Evolutionary conservation across 2,113 vertebrate genomes (phyloP), one percentile per base, ranked within the genome.

Genomic region (Tichodroma muraria): DNA sequence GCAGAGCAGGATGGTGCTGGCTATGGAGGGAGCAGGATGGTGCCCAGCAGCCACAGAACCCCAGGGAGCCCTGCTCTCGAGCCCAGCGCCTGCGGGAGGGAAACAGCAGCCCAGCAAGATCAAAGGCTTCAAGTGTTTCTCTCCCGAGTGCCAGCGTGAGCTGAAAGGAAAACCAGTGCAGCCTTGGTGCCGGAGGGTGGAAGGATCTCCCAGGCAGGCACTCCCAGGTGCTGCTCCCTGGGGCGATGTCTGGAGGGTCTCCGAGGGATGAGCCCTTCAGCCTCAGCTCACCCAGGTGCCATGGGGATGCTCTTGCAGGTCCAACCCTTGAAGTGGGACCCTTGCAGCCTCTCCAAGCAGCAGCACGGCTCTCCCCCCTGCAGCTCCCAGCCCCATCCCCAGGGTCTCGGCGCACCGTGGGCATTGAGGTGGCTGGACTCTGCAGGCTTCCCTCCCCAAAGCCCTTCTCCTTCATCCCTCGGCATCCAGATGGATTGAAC

Each of bases 341-440:
- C 35, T 61, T 13, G 21, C n/a, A 80, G 54, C 10, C 35, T 30
- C 21, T 18, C n/a, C 23, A 9, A 3, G 56, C 31, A 85, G 37
- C 76, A 80, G 40, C 24, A 25, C 2, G 11, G 2, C 25, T 15
- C 13, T 54, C 27, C 68, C 61, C 57, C 21, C 72, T 80, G 44
- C 56, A 25, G 49, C 61, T 66, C 37, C 63, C 5, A 5, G 28
- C 57, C 33, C n/a, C 49, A 4, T 30, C 28, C 19, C 1, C 44
- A 9, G 5, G 2, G 24, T 27, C 60, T 25, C 2, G 0, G 70
- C 1, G 1, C 69, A 15, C 7, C 21, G 1, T 0, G 0, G 50
- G 38, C 33, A 15, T 0, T 0, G 4, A 11, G 56, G 49, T 10
- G 59, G 31, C 49, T 57, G 59, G 27, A 3, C 52, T 8, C 84